Base-by-base conservation (phyloP, 2,113 vertebrate genomes). In the Podarcis raffonei region DNA sequence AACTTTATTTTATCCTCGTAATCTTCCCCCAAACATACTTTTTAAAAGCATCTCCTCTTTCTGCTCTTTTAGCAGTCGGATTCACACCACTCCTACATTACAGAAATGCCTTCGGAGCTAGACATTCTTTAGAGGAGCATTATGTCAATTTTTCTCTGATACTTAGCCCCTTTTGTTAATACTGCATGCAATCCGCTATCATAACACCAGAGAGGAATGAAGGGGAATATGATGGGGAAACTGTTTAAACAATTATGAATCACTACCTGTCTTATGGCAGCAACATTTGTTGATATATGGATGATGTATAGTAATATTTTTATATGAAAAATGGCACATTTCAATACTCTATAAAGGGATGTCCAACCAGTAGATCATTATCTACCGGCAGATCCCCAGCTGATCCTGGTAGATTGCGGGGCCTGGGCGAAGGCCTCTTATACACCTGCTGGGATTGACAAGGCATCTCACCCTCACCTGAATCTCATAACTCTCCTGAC, bases 101-200 rank as follows among this genome's bases (percentile, higher is more conserved):
- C 68, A 86, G 22, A 86, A 75, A 81, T 86, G 69, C 71, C 59
- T n/a, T 74, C 80, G 1, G 1, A 68, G 15, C 78, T 77, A 48
- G 16, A 80, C 9, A 75, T 82, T 91, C 39, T 92, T 92, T 72
- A 93, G 48, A 84, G 75, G 48, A 68, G 89, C 1, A 32, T 32
- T 89, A 92, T 91, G 75, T 42, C 32, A 82, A 16, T 32, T 82
- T 68, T 77, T 5, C 1, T 83, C 30, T 59, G 2, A 0, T 37
- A n/a, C 0, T 25, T 89, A 48, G 39, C 53, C 57, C 32, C 66
- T 22, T 22, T 85, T 0, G 2, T 27, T 32, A 77, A 20, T 16
- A 89, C 11, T 0, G 1, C 22, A 35, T 1, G 1, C 65, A 90
- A 87, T 90, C 83, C 88, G 75, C 76, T 88, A 22, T 27, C 0